phyloP scores from a whole-genome alignment of 1,140 invertebrate species.

The Drosophila tsacasi region DNA sequence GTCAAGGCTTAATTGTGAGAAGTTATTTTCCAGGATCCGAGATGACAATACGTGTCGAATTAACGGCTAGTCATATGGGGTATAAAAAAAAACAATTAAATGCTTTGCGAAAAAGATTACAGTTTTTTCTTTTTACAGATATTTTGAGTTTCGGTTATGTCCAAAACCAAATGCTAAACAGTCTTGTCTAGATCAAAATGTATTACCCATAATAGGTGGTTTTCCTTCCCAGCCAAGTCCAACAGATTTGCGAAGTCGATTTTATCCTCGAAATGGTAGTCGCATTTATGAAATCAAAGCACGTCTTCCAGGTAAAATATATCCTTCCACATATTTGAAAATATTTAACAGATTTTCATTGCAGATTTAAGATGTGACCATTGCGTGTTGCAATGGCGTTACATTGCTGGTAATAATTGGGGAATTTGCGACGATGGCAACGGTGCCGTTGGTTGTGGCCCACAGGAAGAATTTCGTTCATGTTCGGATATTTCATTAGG shows the following conservation, averaged over 20 bases:
- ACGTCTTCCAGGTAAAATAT: conserved; percentile 87
- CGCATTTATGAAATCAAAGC: conserved; percentile 92
- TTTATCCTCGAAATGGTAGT: conserved; percentile 91
- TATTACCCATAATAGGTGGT: conserved; percentile 87
- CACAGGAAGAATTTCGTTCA: conserved; percentile 92
- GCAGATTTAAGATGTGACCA: conserved; percentile 86
- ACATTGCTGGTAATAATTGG: conserved; percentile 86
- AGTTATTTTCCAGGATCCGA: conserved; percentile 89
- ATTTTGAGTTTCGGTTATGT: conserved; percentile 95
- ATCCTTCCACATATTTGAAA: background rate
- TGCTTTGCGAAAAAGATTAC: background rate
- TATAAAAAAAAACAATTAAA: conserved; percentile 23
- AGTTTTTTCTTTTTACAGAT: conserved; percentile 77
- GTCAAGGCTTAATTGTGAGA: conserved; percentile 91
- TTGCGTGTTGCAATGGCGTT: conserved; percentile 82
- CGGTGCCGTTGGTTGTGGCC: conserved; percentile 87
- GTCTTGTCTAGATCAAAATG: conserved; percentile 91
- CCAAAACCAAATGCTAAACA: conserved; percentile 89
- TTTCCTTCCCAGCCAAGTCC: conserved; percentile 68
- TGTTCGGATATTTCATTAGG: conserved; percentile 93
- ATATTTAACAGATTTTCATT: background rate
- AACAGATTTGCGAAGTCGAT: conserved; percentile 86
- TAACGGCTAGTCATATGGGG: conserved; percentile 93
- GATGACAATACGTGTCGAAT: conserved; percentile 90
- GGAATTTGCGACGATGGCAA: conserved; percentile 86